Conservation (phyloP, 2,797 vertebrate species). For the Picus viridis region DNA sequence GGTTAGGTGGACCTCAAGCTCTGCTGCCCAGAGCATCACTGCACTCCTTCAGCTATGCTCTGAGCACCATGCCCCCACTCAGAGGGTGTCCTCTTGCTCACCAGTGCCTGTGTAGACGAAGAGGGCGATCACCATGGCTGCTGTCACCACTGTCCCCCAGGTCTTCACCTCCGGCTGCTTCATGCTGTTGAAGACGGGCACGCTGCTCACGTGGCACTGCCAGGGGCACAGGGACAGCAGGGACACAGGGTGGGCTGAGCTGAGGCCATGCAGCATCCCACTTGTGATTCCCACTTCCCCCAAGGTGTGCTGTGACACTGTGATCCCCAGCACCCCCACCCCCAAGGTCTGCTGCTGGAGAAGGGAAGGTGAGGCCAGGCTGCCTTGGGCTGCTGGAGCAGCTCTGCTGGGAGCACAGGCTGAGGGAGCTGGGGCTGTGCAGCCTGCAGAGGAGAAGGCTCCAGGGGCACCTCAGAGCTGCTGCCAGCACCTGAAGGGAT, state of each 20-base stretch:
- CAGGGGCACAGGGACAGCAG: background rate
- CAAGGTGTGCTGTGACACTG: too few relatives aligned
- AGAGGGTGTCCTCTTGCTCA: constrained; percentile 15
- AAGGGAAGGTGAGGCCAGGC: rapidly evolving
- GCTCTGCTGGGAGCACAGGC: too few relatives aligned
- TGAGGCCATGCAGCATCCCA: rapidly evolving
- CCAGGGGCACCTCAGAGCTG: too few relatives aligned
- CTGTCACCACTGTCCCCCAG: constrained; percentile 92
- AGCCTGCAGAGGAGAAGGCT: too few relatives aligned
- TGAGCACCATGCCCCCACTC: background rate
- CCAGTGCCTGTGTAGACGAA: constrained; percentile 97
- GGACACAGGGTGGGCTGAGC: background rate
- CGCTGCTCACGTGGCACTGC: constrained; percentile 96
- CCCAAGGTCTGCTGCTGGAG: too few relatives aligned
- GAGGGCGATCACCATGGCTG: constrained; percentile 91
- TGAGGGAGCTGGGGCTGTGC: too few relatives aligned
- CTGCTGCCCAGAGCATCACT: background rate
- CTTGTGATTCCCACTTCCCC: rapidly evolving
- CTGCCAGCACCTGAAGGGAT: too few relatives aligned
- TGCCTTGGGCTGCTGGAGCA: background rate
- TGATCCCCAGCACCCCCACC: too few relatives aligned
- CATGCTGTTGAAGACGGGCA: constrained; percentile 98
- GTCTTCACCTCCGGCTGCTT: constrained; percentile 85
- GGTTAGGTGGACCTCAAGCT: too few relatives aligned
- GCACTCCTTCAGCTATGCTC: background rate